Base-by-base conservation (phyloP, 2,797 vertebrate species). In the Vireo griseus region DNA sequence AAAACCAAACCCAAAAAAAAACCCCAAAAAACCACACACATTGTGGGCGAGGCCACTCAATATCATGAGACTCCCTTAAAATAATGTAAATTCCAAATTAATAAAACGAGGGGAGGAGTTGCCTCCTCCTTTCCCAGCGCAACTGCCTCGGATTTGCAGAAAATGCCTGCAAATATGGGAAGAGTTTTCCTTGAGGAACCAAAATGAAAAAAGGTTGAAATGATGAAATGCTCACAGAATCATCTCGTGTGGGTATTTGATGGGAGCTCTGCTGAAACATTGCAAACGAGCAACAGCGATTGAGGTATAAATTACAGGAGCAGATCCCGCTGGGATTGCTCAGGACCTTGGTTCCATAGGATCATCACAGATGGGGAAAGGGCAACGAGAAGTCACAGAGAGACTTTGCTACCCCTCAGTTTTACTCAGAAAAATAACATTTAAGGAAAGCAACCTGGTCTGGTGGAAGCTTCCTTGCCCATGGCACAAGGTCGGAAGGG, bases 11-110 rank as follows among this genome's bases (percentile, higher is more conserved):
- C 54, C 91, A 2, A 61, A 95, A 35, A 35, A 95, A 92, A 92
- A 42, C 90, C 87, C 92, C 93, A 68, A 86, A 95, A 95, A 96
- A 68, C 96, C 95, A 95, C 96, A 96, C 95, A 95, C 93, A 90
- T 92, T 95, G 96, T 96, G 94, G 96, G 96, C 13, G 94, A 95
- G 95, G 94, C 91, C 52, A 16, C 42, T 94, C 86, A 55, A 75
- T 76, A 86, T 76, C 89, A 96, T 91, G 48, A 96, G 94, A 91
- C 69, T 94, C 66, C 65, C 92, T 73, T 84, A 63, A 92, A 95
- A 96, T 81, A 75, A 96, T 95, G 91, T 81, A 84, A 92, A 96
- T 96, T 80, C 63, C 6, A 2, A 90, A 76, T 88, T 76, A 92
- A 92, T 94, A 59, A 93, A 90, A 58, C 12, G 1, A 93, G 77